Conservation (phyloP, 2,888 invertebrate genomes). For the Chaetoderma sp. region DNA sequence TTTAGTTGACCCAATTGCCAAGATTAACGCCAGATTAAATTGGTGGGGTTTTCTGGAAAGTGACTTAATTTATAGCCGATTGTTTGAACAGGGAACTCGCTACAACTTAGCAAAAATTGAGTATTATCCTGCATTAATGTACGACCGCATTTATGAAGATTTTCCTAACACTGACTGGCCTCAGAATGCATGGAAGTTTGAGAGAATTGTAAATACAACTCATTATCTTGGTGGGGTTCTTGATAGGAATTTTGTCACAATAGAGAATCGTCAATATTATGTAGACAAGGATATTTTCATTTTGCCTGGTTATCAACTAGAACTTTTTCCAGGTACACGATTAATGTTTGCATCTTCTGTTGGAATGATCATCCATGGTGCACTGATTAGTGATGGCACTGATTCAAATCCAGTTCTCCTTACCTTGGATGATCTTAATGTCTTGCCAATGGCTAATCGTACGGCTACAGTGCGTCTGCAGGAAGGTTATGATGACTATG, state of each 20-base stretch:
- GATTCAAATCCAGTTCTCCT: constrained; percentile 29
- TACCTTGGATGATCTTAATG: constrained; percentile 36
- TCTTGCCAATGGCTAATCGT: constrained; percentile 50
- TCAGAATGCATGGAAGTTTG: constrained; percentile 77
- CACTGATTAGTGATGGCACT: constrained; percentile 75
- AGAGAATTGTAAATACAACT: constrained; percentile 37
- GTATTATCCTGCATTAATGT: constrained; percentile 90
- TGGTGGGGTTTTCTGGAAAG: constrained; percentile 80
- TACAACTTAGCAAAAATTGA: constrained; percentile 94
- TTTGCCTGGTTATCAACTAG: constrained; percentile 90
- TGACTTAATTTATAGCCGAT: constrained; percentile 47
- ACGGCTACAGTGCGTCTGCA: constrained; percentile 80
- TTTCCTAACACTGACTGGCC: constrained; percentile 85
- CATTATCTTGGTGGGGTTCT: constrained; percentile 60
- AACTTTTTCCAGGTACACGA: constrained; percentile 88
- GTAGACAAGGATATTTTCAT: constrained; percentile 96
- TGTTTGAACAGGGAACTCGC: constrained; percentile 66
- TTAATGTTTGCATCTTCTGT: constrained; percentile 89
- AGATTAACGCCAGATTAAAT: constrained; percentile 93
- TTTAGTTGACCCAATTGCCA: constrained; percentile 91
- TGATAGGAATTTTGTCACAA: constrained; percentile 39
- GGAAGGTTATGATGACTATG: constrained; percentile 83
- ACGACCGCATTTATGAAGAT: constrained; percentile 88
- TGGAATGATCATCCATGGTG: constrained; percentile 92
- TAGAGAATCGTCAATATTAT: constrained; percentile 74